Evolutionary conservation across 1,140 invertebrate species (phyloP).

Genomic region (Meloidogyne hapla): DNA sequence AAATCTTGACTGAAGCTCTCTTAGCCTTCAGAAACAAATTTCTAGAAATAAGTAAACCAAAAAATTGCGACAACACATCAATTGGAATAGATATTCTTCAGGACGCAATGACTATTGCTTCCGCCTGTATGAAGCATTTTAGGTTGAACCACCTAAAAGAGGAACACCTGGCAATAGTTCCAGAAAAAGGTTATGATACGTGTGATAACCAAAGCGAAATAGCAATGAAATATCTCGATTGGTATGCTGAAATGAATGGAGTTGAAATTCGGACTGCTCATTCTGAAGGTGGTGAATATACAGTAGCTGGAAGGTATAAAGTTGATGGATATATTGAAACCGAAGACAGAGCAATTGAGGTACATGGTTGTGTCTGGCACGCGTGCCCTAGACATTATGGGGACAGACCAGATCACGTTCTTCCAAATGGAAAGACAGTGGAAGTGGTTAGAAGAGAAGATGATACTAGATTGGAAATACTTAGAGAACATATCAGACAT

Average conservation of each 20-base stretch:
- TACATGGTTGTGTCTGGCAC: constrained; percentile 3
- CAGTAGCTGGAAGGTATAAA: neutral
- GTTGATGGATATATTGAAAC: constrained; percentile 8
- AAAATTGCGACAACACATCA: neutral
- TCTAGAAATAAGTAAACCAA: neutral
- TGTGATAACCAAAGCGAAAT: constrained; percentile 5
- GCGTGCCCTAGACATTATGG: neutral
- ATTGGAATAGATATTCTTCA: too few relatives aligned
- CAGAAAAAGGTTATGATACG: neutral
- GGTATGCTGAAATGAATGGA: neutral
- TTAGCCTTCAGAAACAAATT: neutral
- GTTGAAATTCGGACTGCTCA: neutral
- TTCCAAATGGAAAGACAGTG: constrained; percentile 4
- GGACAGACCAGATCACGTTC: neutral
- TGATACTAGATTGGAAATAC: neutral
- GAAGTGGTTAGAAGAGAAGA: neutral
- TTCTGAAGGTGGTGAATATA: neutral
- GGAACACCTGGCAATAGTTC: neutral
- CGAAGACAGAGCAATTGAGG: neutral
- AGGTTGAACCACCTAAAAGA: neutral
- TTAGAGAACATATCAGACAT: neutral
- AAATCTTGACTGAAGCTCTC: constrained; percentile 8
- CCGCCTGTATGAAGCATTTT: neutral
- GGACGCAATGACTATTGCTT: constrained; percentile 5
- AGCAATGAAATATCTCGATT: constrained; percentile 12